Conservation (phyloP, 2,888 invertebrate species). For the Meiosimyza platycephala region DNA sequence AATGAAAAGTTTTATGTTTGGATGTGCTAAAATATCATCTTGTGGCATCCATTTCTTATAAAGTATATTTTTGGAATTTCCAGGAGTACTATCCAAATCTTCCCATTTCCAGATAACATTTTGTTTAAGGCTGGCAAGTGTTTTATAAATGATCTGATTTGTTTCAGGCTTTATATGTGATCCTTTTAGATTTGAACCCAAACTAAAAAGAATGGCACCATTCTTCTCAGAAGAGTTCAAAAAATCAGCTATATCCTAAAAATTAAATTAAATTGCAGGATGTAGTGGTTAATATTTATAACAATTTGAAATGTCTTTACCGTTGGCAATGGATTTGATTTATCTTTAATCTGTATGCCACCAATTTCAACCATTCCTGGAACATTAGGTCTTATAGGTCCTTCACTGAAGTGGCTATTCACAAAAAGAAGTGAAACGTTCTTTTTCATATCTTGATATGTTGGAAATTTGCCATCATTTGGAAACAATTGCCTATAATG, state of each 20-base stretch:
- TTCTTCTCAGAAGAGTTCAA: conserved; percentile 63
- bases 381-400: conserved; percentile 59
- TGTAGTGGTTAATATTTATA: too few species aligned
- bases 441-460: conserved; percentile 51
- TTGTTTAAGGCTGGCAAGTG: conserved; percentile 72
- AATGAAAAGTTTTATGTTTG: conserved; percentile 72
- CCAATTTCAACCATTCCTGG: conserved; percentile 52
- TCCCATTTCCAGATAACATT: conserved; percentile 80
- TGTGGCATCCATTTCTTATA: conserved; percentile 69
- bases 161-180: conserved; percentile 68
- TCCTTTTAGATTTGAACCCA: conserved; percentile 66
- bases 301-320: conserved; percentile 40
- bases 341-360: conserved; percentile 54
- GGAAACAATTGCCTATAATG: too few species aligned
- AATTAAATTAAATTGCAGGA: conserved; percentile 39
- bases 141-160: conserved; percentile 69
- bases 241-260: conserved; percentile 61
- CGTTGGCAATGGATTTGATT: conserved; percentile 57
- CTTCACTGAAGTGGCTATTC: conserved; percentile 62
- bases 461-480: conserved; percentile 44
- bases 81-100: conserved; percentile 67
- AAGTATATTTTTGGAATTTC: conserved; percentile 66
- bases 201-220: conserved; percentile 67
- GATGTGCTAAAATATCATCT: conserved; percentile 70
- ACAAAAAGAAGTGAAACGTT: conserved; percentile 61